Evolutionary conservation across 1,140 invertebrate species (phyloP), one percentile per base, ranked within the genome.

Genomic region (Bombus ignitus): DNA sequence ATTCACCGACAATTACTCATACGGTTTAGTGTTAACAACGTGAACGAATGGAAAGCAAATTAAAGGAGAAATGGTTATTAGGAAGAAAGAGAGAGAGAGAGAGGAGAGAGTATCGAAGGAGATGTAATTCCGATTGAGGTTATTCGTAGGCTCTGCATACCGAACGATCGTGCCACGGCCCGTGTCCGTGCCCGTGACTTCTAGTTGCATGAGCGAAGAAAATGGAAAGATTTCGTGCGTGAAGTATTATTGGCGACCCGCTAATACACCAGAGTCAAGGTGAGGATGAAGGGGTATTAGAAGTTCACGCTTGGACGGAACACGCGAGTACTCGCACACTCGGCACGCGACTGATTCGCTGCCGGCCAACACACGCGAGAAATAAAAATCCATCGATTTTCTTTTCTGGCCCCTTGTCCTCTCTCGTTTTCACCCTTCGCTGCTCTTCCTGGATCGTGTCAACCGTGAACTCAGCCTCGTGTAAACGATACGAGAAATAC

Each of bases 201-300:
- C 71, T 74, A 62, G 80, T 88, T 87, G 89, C 88, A 88, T 79
- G 88, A 90, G 83, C 76, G 80, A 90, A 88, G 88, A 90, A 90
- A 90, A 90, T 85, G 86, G 78, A 91, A 90, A 91, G 88, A 91
- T 91, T 91, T 91, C 91, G 91, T 89, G 89, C 87, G 91, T 89
- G 79, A 90, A 91, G 87, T 88, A 89, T 91, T 91, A 91, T 91
- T 87, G 89, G 91, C 85, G 86, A 91, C 75, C 87, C 57, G 87
- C 85, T 89, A 89, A 91, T 91, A 75, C 85, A 83, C 74, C 81
- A 89, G 89, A 93, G 88, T 93, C 90, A 91, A 92, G 91, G 92
- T 92, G 92, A 92, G 90, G 91, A 92, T 91, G 87, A 92, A 92
- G 90, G 91, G 88, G 88, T 91, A 90, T 90, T 89, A 92, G 88